These are phyloP conservation scores for Plectropomus leopardus DNA, from an alignment of 2,113 vertebrate genomes.

Conservation along the genomic window DNA sequence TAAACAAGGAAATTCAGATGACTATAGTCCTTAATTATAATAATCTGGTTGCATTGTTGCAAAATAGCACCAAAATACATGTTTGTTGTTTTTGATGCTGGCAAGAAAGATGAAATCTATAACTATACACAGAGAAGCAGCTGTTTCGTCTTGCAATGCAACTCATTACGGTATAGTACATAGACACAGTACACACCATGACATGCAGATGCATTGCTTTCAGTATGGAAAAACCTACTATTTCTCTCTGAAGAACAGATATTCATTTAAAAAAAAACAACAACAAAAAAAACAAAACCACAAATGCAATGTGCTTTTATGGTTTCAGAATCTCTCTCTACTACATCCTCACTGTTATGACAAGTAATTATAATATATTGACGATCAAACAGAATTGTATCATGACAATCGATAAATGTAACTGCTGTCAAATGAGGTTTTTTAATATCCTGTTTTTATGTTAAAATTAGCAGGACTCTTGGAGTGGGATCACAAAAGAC, in stretches of 20 bases:
- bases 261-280: neutral
- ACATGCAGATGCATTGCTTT: neutral
- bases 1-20: neutral
- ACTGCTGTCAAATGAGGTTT: slow-evolving; percentile 1
- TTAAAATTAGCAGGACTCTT: neutral
- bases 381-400: neutral
- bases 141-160: neutral
- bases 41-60: neutral
- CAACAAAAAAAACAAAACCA: too few relatives aligned
- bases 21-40: slow-evolving; percentile 12
- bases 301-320: neutral
- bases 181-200: neutral
- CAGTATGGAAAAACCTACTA: neutral
- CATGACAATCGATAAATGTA: neutral
- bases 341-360: neutral
- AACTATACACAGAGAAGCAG: slow-evolving; percentile 1
- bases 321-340: neutral
- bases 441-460: neutral
- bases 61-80: slow-evolving; percentile 8
- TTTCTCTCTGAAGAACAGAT: neutral
- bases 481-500: neutral
- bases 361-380: neutral
- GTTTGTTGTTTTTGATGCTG: slow-evolving; percentile 29
- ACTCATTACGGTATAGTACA: neutral
- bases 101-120: neutral